Evolutionary conservation across 2,888 invertebrate species (phyloP).

Genomic region (Phymatocera aterrima): DNA sequence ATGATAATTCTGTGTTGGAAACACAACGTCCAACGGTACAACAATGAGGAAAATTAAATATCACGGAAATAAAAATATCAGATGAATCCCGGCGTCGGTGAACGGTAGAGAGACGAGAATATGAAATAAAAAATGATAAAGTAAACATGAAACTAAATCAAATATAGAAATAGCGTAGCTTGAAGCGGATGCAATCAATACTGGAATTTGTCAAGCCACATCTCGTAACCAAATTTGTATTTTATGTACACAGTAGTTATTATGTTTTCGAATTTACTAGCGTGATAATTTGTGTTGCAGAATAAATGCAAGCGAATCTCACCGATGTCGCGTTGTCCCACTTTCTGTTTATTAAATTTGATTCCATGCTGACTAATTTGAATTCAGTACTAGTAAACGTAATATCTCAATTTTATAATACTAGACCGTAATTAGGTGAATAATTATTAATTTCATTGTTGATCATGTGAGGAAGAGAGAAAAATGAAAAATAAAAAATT

Average conservation of each 20-base stretch:
- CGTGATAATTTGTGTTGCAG: not conserved
- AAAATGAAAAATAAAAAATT: not conserved
- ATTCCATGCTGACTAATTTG: constrained; percentile 10
- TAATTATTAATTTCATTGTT: not conserved
- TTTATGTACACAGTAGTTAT: constrained; percentile 32
- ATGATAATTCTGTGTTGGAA: not conserved
- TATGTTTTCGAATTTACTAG: constrained; percentile 12
- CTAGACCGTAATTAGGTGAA: not conserved
- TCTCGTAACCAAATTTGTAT: constrained; percentile 34
- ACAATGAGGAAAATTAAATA: not conserved
- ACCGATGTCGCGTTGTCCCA: not conserved
- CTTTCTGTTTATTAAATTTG: constrained; percentile 20
- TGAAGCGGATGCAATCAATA: constrained; percentile 38
- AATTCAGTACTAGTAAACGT: constrained; percentile 29
- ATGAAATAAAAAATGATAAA: not conserved
- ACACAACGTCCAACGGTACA: not conserved
- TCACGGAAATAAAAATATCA: constrained; percentile 34
- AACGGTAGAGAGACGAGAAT: too few species aligned
- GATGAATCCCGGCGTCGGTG: not conserved
- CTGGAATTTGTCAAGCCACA: constrained; percentile 30
- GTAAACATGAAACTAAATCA: constrained; percentile 23
- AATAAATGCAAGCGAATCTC: not conserved
- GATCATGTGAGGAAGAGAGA: not conserved
- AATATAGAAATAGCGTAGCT: constrained; percentile 26
- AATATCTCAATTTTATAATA: not conserved